Evolutionary conservation across 30 jellyfish, hydroid and myxozoan species (phyloP).

Genomic region (Haliclystus octoradiatus): DNA sequence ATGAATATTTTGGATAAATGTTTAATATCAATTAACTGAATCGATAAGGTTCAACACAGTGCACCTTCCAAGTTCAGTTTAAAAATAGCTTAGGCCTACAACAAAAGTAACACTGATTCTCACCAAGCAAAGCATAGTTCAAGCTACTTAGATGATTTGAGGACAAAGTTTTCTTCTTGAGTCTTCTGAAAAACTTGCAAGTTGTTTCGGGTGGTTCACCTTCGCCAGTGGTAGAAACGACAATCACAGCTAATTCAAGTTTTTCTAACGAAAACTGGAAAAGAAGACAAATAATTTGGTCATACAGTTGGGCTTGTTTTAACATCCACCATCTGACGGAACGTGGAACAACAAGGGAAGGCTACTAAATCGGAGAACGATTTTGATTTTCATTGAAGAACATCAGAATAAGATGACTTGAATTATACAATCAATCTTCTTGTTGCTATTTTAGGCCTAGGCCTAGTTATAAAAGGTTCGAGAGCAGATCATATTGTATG

Average conservation of each 20-base stretch:
- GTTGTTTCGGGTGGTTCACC: constrained; percentile 93
- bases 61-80: too few species aligned
- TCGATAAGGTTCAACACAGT: too few species aligned
- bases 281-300: too few species aligned
- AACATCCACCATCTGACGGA: not conserved
- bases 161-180: constrained; percentile 58
- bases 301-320: too few species aligned
- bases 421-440: too few species aligned
- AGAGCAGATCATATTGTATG: too few species aligned
- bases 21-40: not conserved
- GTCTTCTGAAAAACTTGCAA: constrained; percentile 55
- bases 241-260: constrained; percentile 52
- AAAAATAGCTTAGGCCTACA: too few species aligned
- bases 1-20: not conserved
- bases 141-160: constrained; percentile 24
- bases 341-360: not conserved
- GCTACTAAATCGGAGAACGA: too few species aligned
- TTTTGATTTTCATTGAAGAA: too few species aligned
- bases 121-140: constrained; percentile 61
- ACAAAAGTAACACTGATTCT: not conserved
- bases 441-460: too few species aligned
- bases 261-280: constrained; percentile 45
- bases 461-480: too few species aligned
- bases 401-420: too few species aligned
- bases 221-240: constrained; percentile 87